phyloP scores from a whole-genome alignment of 2,888 invertebrate species.

The Nomada lathburiana region DNA sequence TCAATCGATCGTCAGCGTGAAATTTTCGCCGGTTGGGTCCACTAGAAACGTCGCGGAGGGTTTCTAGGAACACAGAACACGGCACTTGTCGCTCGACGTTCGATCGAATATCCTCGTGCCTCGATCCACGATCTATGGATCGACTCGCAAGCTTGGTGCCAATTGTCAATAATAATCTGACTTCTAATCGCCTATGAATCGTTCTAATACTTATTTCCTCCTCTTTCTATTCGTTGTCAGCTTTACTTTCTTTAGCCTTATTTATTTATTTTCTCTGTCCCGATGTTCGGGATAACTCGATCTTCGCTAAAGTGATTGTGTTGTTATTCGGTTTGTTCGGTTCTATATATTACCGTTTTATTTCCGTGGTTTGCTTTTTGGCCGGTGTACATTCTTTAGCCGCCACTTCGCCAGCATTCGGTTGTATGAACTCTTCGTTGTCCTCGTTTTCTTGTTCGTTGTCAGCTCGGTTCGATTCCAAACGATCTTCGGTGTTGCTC shows the following conservation, averaged over 20 bases:
- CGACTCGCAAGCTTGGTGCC: slow-evolving; percentile 42
- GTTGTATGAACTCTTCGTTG: no score
- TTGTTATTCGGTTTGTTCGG: not conserved
- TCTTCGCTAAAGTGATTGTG: not conserved
- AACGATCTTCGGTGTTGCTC: slow-evolving; percentile 25
- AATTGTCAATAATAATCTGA: slow-evolving; percentile 45
- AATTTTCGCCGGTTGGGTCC: not conserved
- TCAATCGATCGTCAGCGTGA: slow-evolving; percentile 31
- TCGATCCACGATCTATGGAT: slow-evolving; percentile 29
- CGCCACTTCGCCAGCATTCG: not conserved
- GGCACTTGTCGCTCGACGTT: not conserved
- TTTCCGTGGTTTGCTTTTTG: not conserved
- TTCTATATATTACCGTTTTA: not conserved
- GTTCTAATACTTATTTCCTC: slow-evolving; percentile 18
- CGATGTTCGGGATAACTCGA: not conserved
- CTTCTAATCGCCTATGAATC: slow-evolving; percentile 51
- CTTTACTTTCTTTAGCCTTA: slow-evolving; percentile 1
- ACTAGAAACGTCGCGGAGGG: not conserved
- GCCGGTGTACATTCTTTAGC: not conserved
- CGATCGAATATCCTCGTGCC: slow-evolving; percentile 29
- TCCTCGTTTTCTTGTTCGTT: not conserved
- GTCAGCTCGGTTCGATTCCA: not conserved
- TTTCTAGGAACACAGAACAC: not conserved
- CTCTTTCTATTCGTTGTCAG: not conserved
- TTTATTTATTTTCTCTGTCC: not conserved